Base-by-base conservation (phyloP, 2,113 vertebrate species). In the Phrynocephalus versicolor region DNA sequence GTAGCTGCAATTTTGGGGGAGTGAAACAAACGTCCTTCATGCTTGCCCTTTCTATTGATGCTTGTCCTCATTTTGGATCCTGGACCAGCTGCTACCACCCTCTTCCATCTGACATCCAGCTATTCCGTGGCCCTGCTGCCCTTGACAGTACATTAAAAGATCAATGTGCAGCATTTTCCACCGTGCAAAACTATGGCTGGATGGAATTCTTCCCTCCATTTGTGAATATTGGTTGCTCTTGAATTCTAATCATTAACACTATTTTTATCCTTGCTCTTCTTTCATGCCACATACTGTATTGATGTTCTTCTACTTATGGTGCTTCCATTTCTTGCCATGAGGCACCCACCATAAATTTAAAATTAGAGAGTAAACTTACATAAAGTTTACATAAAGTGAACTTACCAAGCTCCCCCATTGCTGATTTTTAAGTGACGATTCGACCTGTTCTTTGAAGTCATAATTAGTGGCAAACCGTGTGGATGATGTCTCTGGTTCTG, bases 221-320 rank as follows among this genome's bases (percentile, higher is more conserved):
- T 62, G 30, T 75, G 45, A 84, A 74, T 12, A 23, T 30, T 58
- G 16, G 6, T n/a, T 39, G 16, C 37, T 39, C 33, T 81, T 57
- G 4, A 25, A 12, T 71, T 80, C 67, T 45, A 37, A 51, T 67
- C 62, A 76, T 75, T 41, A 39, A 6, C 37, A 18, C 57, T 81
- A 41, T 82, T 86, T 86, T 76, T 76, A 82, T 69, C 79, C 60
- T 25, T 41, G 14, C 35, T 81, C 25, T 39, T 35, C 33, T 45
- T 74, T 60, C 58, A 69, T 2, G 13, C 65, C n/a, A 12, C 55
- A 27, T 35, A 35, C 72, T 37, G n/a, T 35, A 35, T 80, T 37
- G n/a, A 33, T 5, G 3, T 41, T 19, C 19, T 15, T 51, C 27
- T 10, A 25, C 10, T 80, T 80, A 45, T 62, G 19, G 21, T 23